Base-by-base conservation (phyloP, 2,797 vertebrate species). In the Propithecus deckenii region DNA sequence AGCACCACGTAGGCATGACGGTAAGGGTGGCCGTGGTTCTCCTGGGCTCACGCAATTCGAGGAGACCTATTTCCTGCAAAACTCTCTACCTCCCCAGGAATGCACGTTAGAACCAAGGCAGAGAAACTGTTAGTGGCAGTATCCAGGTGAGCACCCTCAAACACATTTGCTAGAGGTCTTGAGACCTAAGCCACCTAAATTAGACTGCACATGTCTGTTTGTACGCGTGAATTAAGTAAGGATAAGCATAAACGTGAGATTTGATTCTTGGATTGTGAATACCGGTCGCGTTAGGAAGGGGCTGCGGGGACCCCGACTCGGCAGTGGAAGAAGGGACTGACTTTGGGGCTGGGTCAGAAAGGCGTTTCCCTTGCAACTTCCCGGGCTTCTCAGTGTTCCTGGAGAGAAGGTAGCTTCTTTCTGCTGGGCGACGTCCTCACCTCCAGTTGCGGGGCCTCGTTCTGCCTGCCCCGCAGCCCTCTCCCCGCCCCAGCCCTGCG, bases 371-470 rank as follows among this genome's bases (percentile, higher is more conserved):
- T 3, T 6, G 1, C 5, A 12, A 12, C 12, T 7, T n/a, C 61
- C 76, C 28, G 7, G 1, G 50, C 35, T 38, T 13, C 20, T 5
- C 35, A 4, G 14, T 4, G 30, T 48, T 28, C 35, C 14, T 22
- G 32, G 35, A 15, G 59, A 38, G n/a, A 65, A 7, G 43, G 59
- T 2, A 43, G 59, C 74, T 55, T 22, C 25, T 48, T 35, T 32
- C 35, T 59, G 38, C n/a, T 65, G 2, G 11, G 43, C 25, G 2
- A 13, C 5, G 2, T 41, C 48, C 12, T 92, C 38, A 1, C 20
- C 55, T 28, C n/a, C 0, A 1, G 0, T 8, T 7, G 15, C 43
- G 25, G 71, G 28, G 52, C 32, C 17, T 2, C 1, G 8, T 7
- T 41, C 63, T 41, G 14, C n/a, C 61, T 7, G 78, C 25, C 30